These are phyloP conservation scores for Reticulitermes speratus DNA, from an alignment of 1,140 invertebrate species.

Conservation along the genomic window DNA sequence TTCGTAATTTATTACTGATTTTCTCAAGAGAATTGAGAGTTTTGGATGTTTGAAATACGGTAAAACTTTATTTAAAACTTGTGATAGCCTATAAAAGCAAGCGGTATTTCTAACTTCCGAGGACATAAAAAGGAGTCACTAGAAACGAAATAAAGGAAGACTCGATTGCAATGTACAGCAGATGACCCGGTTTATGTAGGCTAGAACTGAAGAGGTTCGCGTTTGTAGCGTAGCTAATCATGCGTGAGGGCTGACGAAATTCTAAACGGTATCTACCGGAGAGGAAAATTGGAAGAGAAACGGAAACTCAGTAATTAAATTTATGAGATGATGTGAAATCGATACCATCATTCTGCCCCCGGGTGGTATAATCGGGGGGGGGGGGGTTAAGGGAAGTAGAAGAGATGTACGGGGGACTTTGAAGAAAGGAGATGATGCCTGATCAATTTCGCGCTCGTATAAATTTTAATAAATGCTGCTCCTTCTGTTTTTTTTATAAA, in stretches of 20 bases:
- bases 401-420: not conserved
- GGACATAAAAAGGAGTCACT: no score
- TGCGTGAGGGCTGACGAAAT: not conserved
- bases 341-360: constrained; percentile 3
- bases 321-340: constrained; percentile 16
- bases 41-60: no score
- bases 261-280: not conserved
- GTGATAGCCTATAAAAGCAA: no score
- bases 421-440: not conserved
- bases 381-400: not conserved
- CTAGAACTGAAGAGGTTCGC: not conserved
- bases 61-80: no score
- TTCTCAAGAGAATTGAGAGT: no score
- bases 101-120: no score
- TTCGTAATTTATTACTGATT: no score
- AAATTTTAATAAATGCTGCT: constrained; percentile 15
- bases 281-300: constrained; percentile 12
- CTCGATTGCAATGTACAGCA: not conserved
- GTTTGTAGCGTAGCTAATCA: not conserved
- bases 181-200: not conserved
- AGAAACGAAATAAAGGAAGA: not conserved
- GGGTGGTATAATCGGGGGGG: not conserved
- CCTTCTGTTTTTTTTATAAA: not conserved
- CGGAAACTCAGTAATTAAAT: not conserved
- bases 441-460: constrained; percentile 6